These are phyloP conservation scores for Melipona beecheii DNA, from an alignment of 2,888 invertebrate genomes.

Conservation along the genomic window DNA sequence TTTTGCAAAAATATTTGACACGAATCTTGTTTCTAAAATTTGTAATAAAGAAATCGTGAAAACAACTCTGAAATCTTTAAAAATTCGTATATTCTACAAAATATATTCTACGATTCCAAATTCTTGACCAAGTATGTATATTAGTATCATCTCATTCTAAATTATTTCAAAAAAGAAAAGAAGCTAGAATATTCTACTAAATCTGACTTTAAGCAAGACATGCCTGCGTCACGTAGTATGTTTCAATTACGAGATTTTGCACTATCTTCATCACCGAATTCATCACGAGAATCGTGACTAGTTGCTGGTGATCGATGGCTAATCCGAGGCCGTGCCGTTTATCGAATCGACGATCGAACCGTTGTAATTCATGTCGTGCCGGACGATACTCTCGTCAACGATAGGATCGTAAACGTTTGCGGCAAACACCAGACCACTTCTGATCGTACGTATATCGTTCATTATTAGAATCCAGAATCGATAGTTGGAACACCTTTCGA, in stretches of 20 bases:
- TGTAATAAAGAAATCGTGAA: no score
- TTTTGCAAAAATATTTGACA: no score
- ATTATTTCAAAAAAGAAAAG: no score
- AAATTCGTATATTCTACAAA: no score
- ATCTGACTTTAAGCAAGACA: constrained; percentile 1
- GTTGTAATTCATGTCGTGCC: constrained; percentile 48
- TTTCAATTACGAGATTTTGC: constrained; percentile 56
- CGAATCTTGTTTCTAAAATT: no score
- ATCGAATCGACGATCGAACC: constrained; percentile 61
- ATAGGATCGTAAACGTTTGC: constrained; percentile 59
- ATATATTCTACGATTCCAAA: no score
- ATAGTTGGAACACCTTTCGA: constrained; percentile 8
- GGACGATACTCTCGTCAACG: constrained; percentile 48
- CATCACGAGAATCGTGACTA: constrained; percentile 40
- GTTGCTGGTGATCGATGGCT: constrained; percentile 51
- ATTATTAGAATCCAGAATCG: constrained; percentile 24
- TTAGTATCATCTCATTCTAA: no score
- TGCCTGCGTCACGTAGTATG: not conserved
- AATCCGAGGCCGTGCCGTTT: constrained; percentile 51
- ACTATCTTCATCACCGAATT: constrained; percentile 54
- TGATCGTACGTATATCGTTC: constrained; percentile 44
- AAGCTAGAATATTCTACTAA: not conserved
- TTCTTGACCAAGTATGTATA: no score
- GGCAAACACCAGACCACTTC: constrained; percentile 39
- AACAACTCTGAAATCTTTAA: no score